Percentiles rank a stretch among this genome's conserved stretches.
These are phyloP conservation scores for Sclerodermus sp. DNA, from an alignment of 2,888 invertebrate genomes.

Conservation along the genomic window DNA sequence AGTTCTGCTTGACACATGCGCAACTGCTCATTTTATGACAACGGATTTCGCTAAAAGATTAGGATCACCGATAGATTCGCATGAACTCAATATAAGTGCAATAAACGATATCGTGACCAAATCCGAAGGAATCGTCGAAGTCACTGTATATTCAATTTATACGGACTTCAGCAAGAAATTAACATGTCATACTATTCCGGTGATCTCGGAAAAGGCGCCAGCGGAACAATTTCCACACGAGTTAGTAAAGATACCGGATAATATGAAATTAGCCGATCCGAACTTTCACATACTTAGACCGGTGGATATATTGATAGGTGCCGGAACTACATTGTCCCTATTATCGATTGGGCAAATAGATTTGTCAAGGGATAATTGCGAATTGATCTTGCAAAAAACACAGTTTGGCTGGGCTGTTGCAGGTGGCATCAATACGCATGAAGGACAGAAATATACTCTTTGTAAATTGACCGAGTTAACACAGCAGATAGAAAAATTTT, in stretches of 20 bases:
- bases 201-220: neutral
- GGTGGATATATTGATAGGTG: conserved; percentile 11
- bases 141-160: neutral
- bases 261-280: conserved; percentile 5
- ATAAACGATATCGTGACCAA: neutral
- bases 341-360: conserved; percentile 18
- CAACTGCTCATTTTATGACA: conserved; percentile 21
- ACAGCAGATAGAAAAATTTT: too few species aligned
- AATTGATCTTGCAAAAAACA: conserved; percentile 3
- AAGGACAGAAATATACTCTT: too few species aligned
- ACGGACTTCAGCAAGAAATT: neutral
- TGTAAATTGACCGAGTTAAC: too few species aligned
- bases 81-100: neutral
- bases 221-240: neutral
- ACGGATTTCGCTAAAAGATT: conserved; percentile 9
- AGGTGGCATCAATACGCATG: too few species aligned
- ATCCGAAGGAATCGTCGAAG: neutral
- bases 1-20: conserved; percentile 20
- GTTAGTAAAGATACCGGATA: conserved; percentile 1
- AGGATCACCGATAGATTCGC: conserved; percentile 8
- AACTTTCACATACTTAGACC: conserved; percentile 12
- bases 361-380: neutral
- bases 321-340: conserved; percentile 10
- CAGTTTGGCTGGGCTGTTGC: too few species aligned
- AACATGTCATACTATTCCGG: neutral